Base-by-base conservation (phyloP, 2,888 invertebrate species). In the Pristionchus mayeri region DNA sequence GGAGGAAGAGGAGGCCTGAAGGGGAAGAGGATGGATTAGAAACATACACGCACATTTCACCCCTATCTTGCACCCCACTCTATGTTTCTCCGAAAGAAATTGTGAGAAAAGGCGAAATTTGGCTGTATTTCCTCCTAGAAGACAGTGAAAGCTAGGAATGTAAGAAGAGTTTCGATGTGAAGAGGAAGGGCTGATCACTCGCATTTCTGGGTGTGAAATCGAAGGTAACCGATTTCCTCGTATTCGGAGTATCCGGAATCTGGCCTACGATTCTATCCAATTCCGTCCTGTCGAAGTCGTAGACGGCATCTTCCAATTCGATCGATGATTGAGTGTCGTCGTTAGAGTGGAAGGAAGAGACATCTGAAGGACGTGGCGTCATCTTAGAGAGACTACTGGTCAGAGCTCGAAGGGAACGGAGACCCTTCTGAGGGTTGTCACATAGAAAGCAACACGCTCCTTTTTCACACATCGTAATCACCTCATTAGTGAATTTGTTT, bases 251-350 rank as follows among this genome's bases (percentile, higher is more conserved):
- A 7, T 71, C 71, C 9, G 71, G 71, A 40, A 71, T 71, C 3
- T 71, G 21, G 37, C 40, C 37, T 9, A 71, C 24, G 0, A 71
- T 71, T 40, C 24, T 44, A 11, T 71, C 71, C 0, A 34, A 13
- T 67, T 37, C 37, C n/a, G n/a, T n/a, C n/a, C n/a, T n/a, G 44
- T 44, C 44, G 13, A 44, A 9, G 13, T 44, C 44, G 13, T 9
- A 9, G 44, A 44, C 44, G 1, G 71, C 37, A 24, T 71, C 71
- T 21, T 71, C 71, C 40, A 71, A 71, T 71, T 71, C 71, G 40
- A 71, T 27, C 11, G 71, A 71, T 13, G 71, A 71, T 71, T 71
- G 71, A 7, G 71, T 44, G 13, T 71, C 71, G 71, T 71, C 71
- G 40, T 71, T 71, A 3, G 71, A 71, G 24, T 71, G 71, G 24